These are phyloP conservation scores for Drosophila navojoa DNA, from an alignment of 1,140 invertebrate genomes.

Conservation along the genomic window DNA sequence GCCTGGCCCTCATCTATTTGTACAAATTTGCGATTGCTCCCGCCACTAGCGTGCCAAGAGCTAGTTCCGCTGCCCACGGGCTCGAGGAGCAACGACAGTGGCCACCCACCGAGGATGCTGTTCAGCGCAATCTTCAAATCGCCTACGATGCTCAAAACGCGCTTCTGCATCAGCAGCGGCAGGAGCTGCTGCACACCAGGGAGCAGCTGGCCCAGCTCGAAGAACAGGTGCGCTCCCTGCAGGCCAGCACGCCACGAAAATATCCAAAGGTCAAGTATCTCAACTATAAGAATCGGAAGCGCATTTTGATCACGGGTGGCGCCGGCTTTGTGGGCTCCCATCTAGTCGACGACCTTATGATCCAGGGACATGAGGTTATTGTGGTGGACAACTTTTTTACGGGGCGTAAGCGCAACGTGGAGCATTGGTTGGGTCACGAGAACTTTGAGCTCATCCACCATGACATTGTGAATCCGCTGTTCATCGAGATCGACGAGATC, in stretches of 20 bases:
- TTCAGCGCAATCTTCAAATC: conserved; percentile 52
- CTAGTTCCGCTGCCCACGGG: not conserved
- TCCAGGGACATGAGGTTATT: conserved; percentile 98
- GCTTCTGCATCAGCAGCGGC: conserved; percentile 75
- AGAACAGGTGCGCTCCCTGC: conserved; percentile 88
- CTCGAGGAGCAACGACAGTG: conserved; percentile 52
- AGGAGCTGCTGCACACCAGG: conserved; percentile 87
- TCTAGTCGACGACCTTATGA: conserved; percentile 97
- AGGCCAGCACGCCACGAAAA: conserved; percentile 90
- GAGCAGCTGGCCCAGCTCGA: conserved; percentile 88
- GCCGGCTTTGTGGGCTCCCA: conserved; percentile 99
- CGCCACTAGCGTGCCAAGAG: not conserved
- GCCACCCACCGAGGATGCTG: conserved; percentile 58
- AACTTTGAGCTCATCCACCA: conserved; percentile 99
- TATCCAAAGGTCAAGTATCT: conserved; percentile 96
- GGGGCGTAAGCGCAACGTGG: conserved; percentile 97
- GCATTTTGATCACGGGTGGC: conserved; percentile 97
- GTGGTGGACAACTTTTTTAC: conserved; percentile 99
- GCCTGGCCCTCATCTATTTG: conserved; percentile 54
- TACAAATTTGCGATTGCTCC: conserved; percentile 40
- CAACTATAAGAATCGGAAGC: conserved; percentile 94
- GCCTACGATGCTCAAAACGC: conserved; percentile 63
- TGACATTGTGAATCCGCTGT: conserved; percentile 99
- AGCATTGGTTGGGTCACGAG: conserved; percentile 99
- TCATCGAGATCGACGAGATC: conserved; percentile 99